Evolutionary conservation across 2,888 invertebrate genomes (phyloP).

Genomic region (Blastobasis adustella): DNA sequence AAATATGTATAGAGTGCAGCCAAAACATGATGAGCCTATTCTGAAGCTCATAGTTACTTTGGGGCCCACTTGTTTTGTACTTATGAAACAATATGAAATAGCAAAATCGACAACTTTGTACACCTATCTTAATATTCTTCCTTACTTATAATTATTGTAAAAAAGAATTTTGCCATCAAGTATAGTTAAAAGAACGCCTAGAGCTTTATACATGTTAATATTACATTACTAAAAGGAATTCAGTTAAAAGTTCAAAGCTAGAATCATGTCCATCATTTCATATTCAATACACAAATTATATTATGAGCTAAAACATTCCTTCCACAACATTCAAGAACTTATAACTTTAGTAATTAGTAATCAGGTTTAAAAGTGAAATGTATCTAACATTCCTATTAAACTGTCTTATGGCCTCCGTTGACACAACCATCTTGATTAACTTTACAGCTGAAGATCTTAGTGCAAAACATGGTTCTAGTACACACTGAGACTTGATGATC

Average conservation of each 20-base stretch:
- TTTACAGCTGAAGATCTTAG: constrained; percentile 33
- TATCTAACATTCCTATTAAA: constrained; percentile 47
- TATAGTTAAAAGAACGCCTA: constrained; percentile 58
- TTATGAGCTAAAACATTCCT: constrained; percentile 20
- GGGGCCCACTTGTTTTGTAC: no score
- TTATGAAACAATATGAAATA: constrained; percentile 20
- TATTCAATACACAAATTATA: constrained; percentile 19
- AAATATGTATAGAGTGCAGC: constrained; percentile 1
- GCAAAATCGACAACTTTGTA: constrained; percentile 19
- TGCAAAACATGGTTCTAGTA: constrained; percentile 40
- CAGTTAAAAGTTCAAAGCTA: constrained; percentile 38
- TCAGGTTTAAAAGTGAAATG: constrained; percentile 18
- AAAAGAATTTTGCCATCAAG: constrained; percentile 39
- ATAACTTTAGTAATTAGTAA: constrained; percentile 11
- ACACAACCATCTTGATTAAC: constrained; percentile 46
- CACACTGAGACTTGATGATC: constrained; percentile 42
- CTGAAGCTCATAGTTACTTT: no score
- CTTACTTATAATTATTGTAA: constrained; percentile 33
- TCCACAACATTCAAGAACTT: constrained; percentile 7
- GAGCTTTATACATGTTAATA: constrained; percentile 44
- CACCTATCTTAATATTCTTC: constrained; percentile 26
- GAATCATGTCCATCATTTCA: constrained; percentile 21
- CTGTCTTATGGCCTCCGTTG: constrained; percentile 44
- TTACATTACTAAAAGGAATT: constrained; percentile 24
- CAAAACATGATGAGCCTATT: no score